Percentiles rank a stretch among this genome's conserved stretches.
phyloP scores from a whole-genome alignment of 2,113 vertebrate genomes.

The Psilopsiagon aymara region DNA sequence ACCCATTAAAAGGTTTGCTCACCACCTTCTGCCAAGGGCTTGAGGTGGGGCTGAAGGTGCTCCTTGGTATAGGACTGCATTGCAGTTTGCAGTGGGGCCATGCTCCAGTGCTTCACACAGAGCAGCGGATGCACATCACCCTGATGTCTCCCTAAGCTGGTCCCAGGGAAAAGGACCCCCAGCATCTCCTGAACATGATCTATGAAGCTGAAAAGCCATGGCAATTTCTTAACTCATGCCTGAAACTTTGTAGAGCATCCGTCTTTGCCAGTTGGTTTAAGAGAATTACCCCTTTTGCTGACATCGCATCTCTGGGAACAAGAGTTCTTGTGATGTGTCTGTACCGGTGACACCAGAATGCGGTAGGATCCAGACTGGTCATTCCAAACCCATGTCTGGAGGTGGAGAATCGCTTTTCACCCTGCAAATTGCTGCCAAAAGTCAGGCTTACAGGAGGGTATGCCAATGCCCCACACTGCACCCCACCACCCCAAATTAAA shows the following conservation, averaged over 20 bases:
- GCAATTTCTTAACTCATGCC: background rate
- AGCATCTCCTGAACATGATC: background rate
- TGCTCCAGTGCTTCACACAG: accelerated
- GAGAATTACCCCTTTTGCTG: background rate
- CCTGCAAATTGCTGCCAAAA: background rate
- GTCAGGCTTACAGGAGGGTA: background rate
- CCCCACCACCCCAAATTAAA: background rate
- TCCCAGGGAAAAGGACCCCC: accelerated
- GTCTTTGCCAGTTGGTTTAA: background rate
- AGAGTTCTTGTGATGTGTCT: background rate
- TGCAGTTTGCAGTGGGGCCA: background rate
- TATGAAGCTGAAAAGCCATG: accelerated
- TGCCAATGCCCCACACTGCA: accelerated
- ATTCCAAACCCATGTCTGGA: background rate
- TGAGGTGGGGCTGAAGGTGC: background rate
- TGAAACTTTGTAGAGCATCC: accelerated
- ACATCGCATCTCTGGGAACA: background rate
- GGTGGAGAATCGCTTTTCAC: background rate
- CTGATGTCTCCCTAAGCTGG: background rate
- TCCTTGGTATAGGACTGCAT: background rate
- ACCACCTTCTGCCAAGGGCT: background rate
- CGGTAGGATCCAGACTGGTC: background rate
- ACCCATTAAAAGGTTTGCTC: background rate
- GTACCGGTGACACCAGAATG: background rate
- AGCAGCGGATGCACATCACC: background rate